phyloP scores from a whole-genome alignment of 2,797 vertebrate species.

The Rhadinocentrus ornatus region DNA sequence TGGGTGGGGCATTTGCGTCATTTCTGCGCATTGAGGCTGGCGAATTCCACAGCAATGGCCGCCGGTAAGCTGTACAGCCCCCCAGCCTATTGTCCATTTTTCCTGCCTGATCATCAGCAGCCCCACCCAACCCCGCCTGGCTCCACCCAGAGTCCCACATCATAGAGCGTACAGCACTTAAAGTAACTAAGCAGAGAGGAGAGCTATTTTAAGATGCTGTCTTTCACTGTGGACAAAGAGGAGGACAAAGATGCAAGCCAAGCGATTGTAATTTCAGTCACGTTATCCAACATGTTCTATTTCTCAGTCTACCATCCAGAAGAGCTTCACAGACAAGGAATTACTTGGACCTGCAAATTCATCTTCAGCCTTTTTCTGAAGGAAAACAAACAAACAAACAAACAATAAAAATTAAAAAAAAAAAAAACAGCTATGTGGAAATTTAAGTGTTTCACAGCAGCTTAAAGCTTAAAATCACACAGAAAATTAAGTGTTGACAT shows the following conservation, averaged over 20 bases:
- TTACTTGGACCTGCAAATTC: constrained; percentile 13
- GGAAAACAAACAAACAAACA: not conserved
- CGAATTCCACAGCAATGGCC: constrained; percentile 44
- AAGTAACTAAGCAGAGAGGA: constrained; percentile 72
- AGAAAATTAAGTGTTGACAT: not conserved
- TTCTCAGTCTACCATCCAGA: constrained; percentile 42
- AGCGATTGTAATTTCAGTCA: constrained; percentile 80
- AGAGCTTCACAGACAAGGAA: constrained; percentile 37
- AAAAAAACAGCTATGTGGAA: not conserved
- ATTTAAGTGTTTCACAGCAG: not conserved
- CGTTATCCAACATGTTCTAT: constrained; percentile 66
- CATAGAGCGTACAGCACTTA: constrained; percentile 78
- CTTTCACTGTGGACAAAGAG: constrained; percentile 67
- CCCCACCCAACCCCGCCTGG: constrained; percentile 51
- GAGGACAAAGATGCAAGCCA: constrained; percentile 78
- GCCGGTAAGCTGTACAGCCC: constrained; percentile 39
- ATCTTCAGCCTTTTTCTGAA: constrained; percentile 3
- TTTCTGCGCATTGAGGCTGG: constrained; percentile 39
- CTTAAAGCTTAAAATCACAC: not conserved
- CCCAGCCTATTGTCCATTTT: constrained; percentile 49
- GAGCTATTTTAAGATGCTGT: constrained; percentile 81
- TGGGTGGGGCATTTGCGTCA: constrained; percentile 73
- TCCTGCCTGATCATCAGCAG: constrained; percentile 42
- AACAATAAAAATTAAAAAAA: not conserved
- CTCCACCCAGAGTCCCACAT: constrained; percentile 61